Evolutionary conservation across 1,140 invertebrate genomes (phyloP), one percentile per base, ranked within the genome.

Genomic region (Pomacea maculata): DNA sequence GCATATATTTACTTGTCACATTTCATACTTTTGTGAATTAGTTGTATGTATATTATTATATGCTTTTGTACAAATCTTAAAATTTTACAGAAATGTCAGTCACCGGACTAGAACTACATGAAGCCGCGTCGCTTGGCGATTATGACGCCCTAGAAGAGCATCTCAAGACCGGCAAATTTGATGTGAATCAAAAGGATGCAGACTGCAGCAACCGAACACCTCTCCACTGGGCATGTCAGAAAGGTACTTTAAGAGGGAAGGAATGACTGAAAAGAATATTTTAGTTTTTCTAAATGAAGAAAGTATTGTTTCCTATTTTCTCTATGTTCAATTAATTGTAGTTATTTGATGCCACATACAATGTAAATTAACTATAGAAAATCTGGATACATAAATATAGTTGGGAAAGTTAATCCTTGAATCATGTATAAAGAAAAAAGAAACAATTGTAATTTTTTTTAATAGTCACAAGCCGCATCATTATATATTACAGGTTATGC

Each of bases 211-310:
- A 86, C 80, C 75, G 86, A 63, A 89, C 90, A 29, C 85, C 90
- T 14, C 82, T 91, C 5, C 90, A 91, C 80, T 91, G 90, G 90
- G 89, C 90, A n/a, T 86, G 85, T 65, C 78, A 87, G 29, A 89
- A 86, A 88, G 89, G 89, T 90, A 78, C 10, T 68, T 10, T 4
- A 45, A 67, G n/a, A 67, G n/a, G 2, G n/a, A 67, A 67, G n/a
- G 2, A 67, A 67, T 25, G 17, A 67, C 64, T 19, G n/a, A 67
- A 67, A 67, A 67, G 64, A 4, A 17, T 67, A 25, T 67, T 15
- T 70, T 21, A 15, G 12, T 14, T 12, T 70, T 21, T 70, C 10
- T 14, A 45, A 45, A 45, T 4, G 34, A 45, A 45, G 34, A 45
- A 45, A 45, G 34, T 4, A 45, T 45, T 25, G 25, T 25, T 25